Base-by-base conservation (phyloP, 2,797 vertebrate genomes). In the Manis javanica region DNA sequence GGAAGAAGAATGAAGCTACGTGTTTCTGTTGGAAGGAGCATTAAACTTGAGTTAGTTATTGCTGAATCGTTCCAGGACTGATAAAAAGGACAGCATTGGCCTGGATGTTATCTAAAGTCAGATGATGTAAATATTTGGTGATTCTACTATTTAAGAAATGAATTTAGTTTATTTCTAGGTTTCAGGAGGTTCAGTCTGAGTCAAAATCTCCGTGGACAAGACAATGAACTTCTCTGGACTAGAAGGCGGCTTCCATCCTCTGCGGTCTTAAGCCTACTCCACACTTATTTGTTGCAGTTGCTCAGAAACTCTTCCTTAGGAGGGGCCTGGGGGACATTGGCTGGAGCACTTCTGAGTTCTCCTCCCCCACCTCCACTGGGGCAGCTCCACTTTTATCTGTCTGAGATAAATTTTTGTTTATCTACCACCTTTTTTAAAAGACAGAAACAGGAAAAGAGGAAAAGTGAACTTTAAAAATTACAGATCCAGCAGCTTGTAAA, bases 391-490 rank as follows among this genome's bases (percentile, higher is more conserved):
- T 91, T 94, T 68, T 72, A 57, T 92, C 87, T 87, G 42, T 78
- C 82, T 77, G 87, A 90, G 57, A 94, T 4, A 63, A 72, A 63
- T 71, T 95, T 95, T 97, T 72, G 9, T 93, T 87, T 89, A n/a
- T 92, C 55, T 87, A 37, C 46, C 88, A 19, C 39, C 83, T 94
- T 68, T 37, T 31, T n/a, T 68, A 55, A 64, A 86, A 90, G 61
- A 57, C 61, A 74, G 39, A 23, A 93, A 94, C 91, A 75, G 87
- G 71, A 91, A 95, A 97, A 93, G 49, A 66, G 68, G 26, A 18
- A 53, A 95, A 92, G 83, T 57, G 69, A 95, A 94, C 87, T 69
- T 96, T 81, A 85, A 84, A 97, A 94, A 37, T 74, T 72, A 87
- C 21, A 93, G 71, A 77, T 85, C 59, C 59, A 53, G 64, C n/a